A percentile compares a stretch with the other conserved stretches of the same genome.
phyloP scores from a whole-genome alignment of 2,888 invertebrate genomes.

The Allacma fusca region DNA sequence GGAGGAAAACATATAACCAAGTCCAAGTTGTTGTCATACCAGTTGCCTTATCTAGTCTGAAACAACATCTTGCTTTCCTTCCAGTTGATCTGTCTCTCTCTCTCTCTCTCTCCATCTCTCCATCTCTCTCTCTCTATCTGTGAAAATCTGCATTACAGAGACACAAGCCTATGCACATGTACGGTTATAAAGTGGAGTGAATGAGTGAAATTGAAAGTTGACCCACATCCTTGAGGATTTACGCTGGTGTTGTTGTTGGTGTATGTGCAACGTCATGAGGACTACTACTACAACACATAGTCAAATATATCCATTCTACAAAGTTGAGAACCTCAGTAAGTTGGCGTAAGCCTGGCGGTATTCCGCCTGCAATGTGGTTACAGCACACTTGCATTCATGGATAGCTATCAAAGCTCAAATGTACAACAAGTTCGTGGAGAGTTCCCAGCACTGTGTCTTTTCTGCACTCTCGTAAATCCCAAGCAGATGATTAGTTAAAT shows the following conservation, averaged over 20 bases:
- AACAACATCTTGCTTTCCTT: neutral
- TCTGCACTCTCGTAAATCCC: too few species aligned
- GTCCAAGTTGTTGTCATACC: slow-evolving; percentile 1
- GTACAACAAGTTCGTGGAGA: too few species aligned
- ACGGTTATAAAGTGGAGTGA: neutral
- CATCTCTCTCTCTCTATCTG: neutral
- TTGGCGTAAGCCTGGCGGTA: too few species aligned
- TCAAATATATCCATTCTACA: too few species aligned
- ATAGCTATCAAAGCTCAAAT: too few species aligned
- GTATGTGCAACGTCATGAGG: neutral
- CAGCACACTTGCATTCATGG: too few species aligned
- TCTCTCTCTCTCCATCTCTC: neutral
- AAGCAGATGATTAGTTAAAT: slow-evolving; percentile 31
- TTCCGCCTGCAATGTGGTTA: too few species aligned
- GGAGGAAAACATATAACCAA: neutral
- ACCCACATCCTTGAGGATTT: slow-evolving; percentile 50
- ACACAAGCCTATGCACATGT: neutral
- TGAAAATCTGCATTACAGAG: neutral
- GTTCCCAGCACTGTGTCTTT: too few species aligned
- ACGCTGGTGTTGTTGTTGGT: neutral
- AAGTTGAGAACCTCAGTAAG: too few species aligned
- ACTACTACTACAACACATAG: neutral
- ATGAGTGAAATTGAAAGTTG: slow-evolving; percentile 58
- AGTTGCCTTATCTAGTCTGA: neutral
- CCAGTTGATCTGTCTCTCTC: slow-evolving; percentile 10